Conservation (phyloP, 2,797 vertebrate genomes). For the Catostomus latipinnis region DNA sequence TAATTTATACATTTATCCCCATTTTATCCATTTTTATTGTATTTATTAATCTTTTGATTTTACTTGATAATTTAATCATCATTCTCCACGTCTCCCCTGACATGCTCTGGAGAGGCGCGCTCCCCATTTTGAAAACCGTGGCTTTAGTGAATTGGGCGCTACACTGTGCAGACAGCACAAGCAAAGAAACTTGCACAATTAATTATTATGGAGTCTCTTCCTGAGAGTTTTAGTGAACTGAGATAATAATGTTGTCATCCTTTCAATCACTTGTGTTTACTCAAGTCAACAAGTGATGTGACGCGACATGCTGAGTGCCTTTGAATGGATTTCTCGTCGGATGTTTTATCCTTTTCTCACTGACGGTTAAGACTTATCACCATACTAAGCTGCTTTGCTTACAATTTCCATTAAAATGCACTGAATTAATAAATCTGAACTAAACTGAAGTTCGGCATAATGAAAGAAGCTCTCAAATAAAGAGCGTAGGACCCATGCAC, state of each 20-base stretch:
- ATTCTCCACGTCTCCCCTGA: no score
- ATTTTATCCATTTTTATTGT: no score
- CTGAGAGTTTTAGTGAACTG: background rate
- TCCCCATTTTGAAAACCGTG: no score
- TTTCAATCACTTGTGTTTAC: constrained; percentile 9
- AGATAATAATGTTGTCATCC: constrained; percentile 7
- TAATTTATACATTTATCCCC: no score
- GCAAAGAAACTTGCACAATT: no score
- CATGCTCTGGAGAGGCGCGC: no score
- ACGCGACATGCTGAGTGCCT: background rate
- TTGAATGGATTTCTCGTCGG: background rate
- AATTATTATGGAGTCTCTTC: no score
- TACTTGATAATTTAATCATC: no score
- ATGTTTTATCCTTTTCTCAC: constrained; percentile 5
- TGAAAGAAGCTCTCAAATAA: constrained; percentile 40
- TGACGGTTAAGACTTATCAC: background rate
- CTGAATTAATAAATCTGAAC: background rate
- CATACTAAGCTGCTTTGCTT: constrained; percentile 16
- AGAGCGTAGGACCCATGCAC: background rate
- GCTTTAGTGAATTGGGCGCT: no score
- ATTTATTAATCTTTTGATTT: no score
- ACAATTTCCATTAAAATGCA: background rate
- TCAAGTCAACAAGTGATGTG: background rate
- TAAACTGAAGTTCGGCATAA: constrained; percentile 2
- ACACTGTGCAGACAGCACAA: no score